phyloP scores from a whole-genome alignment of 2,113 vertebrate species.

The Psettodes erumei region DNA sequence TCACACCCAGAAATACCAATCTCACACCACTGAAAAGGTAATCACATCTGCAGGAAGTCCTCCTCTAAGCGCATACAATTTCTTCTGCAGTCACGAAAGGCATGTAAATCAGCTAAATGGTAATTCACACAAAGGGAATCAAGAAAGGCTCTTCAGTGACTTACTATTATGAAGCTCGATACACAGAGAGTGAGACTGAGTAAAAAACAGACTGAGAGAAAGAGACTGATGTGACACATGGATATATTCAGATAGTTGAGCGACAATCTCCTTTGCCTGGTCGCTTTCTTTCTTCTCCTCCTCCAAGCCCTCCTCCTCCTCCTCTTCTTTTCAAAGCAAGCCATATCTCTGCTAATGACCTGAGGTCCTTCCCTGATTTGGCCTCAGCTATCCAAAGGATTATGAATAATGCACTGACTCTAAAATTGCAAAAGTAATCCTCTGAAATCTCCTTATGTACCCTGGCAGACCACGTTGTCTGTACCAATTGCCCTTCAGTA shows the following conservation, averaged over 20 bases:
- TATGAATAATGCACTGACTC: slow-evolving; percentile 86
- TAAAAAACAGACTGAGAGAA: slow-evolving; percentile 14
- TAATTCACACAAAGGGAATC: slow-evolving; percentile 62
- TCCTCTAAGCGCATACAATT: slow-evolving; percentile 45
- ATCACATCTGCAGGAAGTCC: slow-evolving; percentile 72
- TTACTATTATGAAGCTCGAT: slow-evolving; percentile 64
- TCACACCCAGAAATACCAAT: slow-evolving; percentile 66
- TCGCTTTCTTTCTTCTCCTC: slow-evolving; percentile 54
- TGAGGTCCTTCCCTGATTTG: slow-evolving; percentile 82
- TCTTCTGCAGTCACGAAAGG: slow-evolving; percentile 51
- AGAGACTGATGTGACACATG: slow-evolving; percentile 49
- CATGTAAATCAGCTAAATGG: slow-evolving; percentile 66
- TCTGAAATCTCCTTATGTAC: slow-evolving; percentile 85
- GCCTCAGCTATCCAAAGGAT: slow-evolving; percentile 82
- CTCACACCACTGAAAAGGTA: slow-evolving; percentile 69
- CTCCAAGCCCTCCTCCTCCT: slow-evolving; percentile 51
- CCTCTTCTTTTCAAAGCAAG: slow-evolving; percentile 59
- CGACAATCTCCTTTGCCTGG: slow-evolving; percentile 48
- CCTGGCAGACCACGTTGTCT: slow-evolving; percentile 78
- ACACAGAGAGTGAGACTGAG: slow-evolving; percentile 43
- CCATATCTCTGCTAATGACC: slow-evolving; percentile 76
- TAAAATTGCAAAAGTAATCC: slow-evolving; percentile 88
- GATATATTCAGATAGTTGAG: slow-evolving; percentile 51
- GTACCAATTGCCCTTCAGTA: slow-evolving; percentile 77
- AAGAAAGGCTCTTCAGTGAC: slow-evolving; percentile 46